These are phyloP conservation scores for Drosophila cognata DNA, from an alignment of 2,888 invertebrate species.

Conservation along the genomic window DNA sequence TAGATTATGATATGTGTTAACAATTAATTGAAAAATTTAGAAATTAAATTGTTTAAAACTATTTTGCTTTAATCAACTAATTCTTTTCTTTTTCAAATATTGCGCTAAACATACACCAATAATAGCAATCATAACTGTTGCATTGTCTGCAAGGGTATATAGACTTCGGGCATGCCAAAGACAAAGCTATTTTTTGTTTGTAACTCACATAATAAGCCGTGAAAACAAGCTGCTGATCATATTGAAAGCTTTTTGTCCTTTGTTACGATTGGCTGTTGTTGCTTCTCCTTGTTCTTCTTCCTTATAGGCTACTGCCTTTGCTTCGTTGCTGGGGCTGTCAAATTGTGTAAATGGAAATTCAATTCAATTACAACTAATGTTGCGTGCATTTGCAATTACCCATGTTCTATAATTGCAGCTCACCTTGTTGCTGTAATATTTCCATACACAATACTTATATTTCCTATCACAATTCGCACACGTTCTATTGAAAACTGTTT, in stretches of 20 bases:
- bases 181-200: not conserved
- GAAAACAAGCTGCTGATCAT: slow-evolving; percentile 84
- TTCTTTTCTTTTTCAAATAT: not conserved
- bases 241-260: slow-evolving; percentile 54
- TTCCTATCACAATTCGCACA: slow-evolving; percentile 5
- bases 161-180: slow-evolving; percentile 27
- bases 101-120: not conserved
- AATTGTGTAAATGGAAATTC: slow-evolving; percentile 20
- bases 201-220: slow-evolving; percentile 84
- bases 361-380: slow-evolving; percentile 46
- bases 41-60: not conserved
- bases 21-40: not conserved
- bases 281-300: slow-evolving; percentile 1
- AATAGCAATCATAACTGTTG: not conserved
- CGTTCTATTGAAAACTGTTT: slow-evolving; percentile 10
- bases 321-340: slow-evolving; percentile 10
- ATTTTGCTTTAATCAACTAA: not conserved
- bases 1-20: slow-evolving; percentile 13
- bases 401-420: slow-evolving; percentile 25
- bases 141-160: slow-evolving; percentile 37
- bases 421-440: slow-evolving; percentile 29
- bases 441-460: slow-evolving; percentile 22
- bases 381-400: slow-evolving; percentile 19
- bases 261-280: slow-evolving; percentile 17
- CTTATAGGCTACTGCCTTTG: not conserved